These are phyloP conservation scores for Gila robusta DNA, from an alignment of 2,797 vertebrate genomes.

Conservation along the genomic window DNA sequence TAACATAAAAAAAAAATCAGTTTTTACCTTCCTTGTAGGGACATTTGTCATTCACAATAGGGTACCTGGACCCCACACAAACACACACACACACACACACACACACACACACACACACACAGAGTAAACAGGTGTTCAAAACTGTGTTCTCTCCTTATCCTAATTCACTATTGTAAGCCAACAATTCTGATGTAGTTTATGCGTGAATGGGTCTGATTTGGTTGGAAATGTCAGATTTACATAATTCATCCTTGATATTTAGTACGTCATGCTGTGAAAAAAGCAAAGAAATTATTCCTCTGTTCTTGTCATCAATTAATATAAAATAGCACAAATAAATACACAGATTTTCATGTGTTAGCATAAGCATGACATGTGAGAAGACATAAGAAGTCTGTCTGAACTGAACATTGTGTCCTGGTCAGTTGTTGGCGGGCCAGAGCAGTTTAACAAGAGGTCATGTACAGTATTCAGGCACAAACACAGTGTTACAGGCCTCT, in stretches of 20 bases:
- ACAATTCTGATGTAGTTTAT: neutral
- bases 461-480: constrained; percentile 34
- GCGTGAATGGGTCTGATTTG: neutral
- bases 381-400: constrained; percentile 6
- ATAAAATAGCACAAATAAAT: neutral
- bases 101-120: neutral
- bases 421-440: neutral
- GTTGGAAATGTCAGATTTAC: neutral
- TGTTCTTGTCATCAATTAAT: too few species aligned
- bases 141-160: neutral
- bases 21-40: neutral
- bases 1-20: neutral
- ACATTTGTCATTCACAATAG: neutral
- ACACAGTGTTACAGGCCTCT: neutral
- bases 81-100: neutral
- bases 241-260: neutral
- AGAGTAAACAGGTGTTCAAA: neutral
- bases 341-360: neutral
- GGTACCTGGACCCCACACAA: too few species aligned
- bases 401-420: constrained; percentile 34
- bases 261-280: neutral
- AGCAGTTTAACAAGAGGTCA: constrained; percentile 16
- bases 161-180: neutral
- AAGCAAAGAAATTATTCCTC: neutral
- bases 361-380: constrained; percentile 1